Conservation (phyloP, 1,140 invertebrate species). For the Callitettix versicolor region DNA sequence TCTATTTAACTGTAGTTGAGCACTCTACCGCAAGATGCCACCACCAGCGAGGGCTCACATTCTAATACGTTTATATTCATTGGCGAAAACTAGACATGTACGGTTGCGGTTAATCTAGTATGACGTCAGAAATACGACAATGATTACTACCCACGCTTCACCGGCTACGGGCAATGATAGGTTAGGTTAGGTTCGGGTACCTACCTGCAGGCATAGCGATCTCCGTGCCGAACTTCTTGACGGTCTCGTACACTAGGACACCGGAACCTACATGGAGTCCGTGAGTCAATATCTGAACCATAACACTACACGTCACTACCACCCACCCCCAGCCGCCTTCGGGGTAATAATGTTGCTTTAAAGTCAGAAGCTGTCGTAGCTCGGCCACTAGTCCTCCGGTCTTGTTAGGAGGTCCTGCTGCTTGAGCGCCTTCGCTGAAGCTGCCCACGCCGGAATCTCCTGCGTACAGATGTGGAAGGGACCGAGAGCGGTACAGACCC, state of each 20-base stretch:
- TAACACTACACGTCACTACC: slow-evolving; percentile 44
- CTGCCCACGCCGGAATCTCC: slow-evolving; percentile 34
- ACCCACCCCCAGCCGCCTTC: slow-evolving; percentile 68
- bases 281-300: slow-evolving; percentile 49
- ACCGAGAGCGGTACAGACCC: slow-evolving; percentile 32
- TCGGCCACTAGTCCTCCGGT: slow-evolving; percentile 30
- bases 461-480: slow-evolving; percentile 34
- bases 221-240: slow-evolving; percentile 37
- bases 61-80: too few relatives aligned
- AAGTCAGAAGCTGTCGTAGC: slow-evolving; percentile 43
- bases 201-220: slow-evolving; percentile 42
- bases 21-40: too few relatives aligned
- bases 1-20: too few relatives aligned
- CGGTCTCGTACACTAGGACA: slow-evolving; percentile 40
- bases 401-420: slow-evolving; percentile 6
- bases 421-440: slow-evolving; percentile 30
- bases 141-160: too few relatives aligned
- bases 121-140: too few relatives aligned
- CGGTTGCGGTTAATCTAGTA: too few relatives aligned
- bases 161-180: too few relatives aligned
- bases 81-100: too few relatives aligned
- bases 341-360: slow-evolving; percentile 60
- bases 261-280: slow-evolving; percentile 49
- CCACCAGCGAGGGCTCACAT: too few relatives aligned
- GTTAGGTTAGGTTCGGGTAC: too few relatives aligned